These are phyloP conservation scores for Probosciger aterrimus DNA, from an alignment of 2,113 vertebrate genomes.

Conservation along the genomic window DNA sequence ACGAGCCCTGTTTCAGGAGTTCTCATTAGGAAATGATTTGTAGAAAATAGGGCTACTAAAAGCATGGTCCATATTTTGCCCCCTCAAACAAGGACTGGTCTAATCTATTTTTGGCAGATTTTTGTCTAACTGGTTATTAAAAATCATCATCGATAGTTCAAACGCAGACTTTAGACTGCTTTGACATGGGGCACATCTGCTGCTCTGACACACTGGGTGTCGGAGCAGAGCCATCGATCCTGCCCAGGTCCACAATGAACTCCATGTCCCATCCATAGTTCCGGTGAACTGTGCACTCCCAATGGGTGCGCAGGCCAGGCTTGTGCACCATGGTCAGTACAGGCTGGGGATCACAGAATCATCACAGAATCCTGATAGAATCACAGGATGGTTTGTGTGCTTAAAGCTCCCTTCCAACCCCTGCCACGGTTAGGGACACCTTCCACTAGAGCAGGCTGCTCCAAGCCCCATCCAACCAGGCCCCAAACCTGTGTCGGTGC, in stretches of 20 bases:
- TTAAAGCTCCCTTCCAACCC: not conserved
- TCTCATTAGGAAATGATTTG: not conserved
- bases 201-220: fast-evolving
- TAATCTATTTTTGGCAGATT: not conserved
- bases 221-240: not conserved
- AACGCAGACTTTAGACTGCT: not conserved
- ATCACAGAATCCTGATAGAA: not conserved
- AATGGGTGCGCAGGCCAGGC: fast-evolving
- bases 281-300: fast-evolving
- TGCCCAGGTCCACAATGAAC: fast-evolving
- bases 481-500: not conserved
- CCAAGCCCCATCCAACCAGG: not conserved
- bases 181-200: not conserved
- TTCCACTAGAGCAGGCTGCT: not conserved
- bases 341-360: not conserved
- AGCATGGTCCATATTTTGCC: fast-evolving
- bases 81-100: not conserved
- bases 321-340: fast-evolving
- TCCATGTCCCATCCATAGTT: fast-evolving
- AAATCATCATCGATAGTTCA: not conserved
- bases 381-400: not conserved
- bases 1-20: too few species aligned
- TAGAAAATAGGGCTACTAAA: not conserved
- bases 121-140: not conserved
- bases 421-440: not conserved